A percentile compares a stretch with the other conserved stretches of the same genome.
Conservation (phyloP, 2,797 vertebrate species). For the Petrocephalus schoutedeni region DNA sequence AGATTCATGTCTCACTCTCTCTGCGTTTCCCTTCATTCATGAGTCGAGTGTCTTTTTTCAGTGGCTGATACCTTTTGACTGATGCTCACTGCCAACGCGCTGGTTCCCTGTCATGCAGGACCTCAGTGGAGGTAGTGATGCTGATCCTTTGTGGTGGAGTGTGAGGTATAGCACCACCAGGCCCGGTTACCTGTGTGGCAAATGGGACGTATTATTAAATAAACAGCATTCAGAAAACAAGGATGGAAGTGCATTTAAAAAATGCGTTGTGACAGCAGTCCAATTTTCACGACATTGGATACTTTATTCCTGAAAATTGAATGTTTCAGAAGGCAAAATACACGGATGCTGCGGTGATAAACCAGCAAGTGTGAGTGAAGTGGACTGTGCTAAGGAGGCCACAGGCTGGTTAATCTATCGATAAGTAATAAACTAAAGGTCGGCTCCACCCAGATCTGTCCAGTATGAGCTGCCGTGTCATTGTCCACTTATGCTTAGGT, state of each 20-base stretch:
- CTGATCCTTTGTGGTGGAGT: conserved; percentile 1
- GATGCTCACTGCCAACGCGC: not conserved
- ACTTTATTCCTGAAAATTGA: not conserved
- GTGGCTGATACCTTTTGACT: not conserved
- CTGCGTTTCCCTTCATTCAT: not conserved
- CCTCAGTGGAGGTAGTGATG: not conserved
- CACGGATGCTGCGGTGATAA: not conserved
- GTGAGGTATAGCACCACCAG: not conserved
- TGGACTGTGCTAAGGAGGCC: not conserved
- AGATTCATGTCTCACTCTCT: not conserved
- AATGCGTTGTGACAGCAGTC: not conserved
- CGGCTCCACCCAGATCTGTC: not conserved
- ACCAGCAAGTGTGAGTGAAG: not conserved
- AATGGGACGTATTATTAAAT: not conserved
- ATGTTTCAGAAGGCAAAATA: not conserved
- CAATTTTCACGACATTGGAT: not conserved
- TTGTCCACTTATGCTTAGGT: not conserved
- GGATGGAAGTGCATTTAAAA: not conserved
- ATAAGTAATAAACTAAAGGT: not conserved
- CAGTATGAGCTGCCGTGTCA: not conserved
- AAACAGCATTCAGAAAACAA: not conserved
- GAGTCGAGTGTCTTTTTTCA: not conserved
- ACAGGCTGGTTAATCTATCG: not conserved
- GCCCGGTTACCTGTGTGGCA: not conserved
- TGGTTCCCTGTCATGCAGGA: not conserved